Conservation (phyloP, 2,888 invertebrate species). For the Lithophane semibrunnea region DNA sequence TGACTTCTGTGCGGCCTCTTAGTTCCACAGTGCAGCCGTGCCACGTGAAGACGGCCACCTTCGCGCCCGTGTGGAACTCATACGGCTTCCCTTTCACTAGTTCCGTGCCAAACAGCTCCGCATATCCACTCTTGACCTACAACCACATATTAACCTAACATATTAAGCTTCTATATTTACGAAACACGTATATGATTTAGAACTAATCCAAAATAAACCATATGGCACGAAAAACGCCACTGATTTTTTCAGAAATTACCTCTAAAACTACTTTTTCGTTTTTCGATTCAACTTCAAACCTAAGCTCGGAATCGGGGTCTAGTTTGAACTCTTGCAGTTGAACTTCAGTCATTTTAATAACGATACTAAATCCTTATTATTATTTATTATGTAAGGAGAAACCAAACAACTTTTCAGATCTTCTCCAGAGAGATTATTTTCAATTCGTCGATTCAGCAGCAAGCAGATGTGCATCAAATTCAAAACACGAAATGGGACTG, state of each 20-base stretch:
- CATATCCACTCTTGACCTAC: conserved; percentile 96
- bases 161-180: not conserved
- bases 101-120: conserved; percentile 99
- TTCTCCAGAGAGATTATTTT: not conserved
- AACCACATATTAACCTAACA: conserved; percentile 59
- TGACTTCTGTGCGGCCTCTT: conserved; percentile 97
- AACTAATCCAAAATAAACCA: not conserved
- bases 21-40: conserved; percentile 97
- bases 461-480: conserved; percentile 24
- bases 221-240: not conserved
- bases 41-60: conserved; percentile 99
- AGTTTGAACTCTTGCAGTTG: conserved; percentile 94
- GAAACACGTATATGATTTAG: not conserved
- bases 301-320: conserved; percentile 96
- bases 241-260: conserved; percentile 81
- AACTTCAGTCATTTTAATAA: conserved; percentile 84
- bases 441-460: conserved; percentile 17
- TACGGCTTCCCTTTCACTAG: conserved; percentile 97
- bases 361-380: not conserved
- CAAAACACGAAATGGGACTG: conserved; percentile 37
- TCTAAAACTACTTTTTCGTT: conserved; percentile 95
- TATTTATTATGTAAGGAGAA: conserved; percentile 20
- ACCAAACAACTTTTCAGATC: not conserved
- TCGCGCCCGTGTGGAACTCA: conserved; percentile 96
- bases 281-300: conserved; percentile 98